Evolutionary conservation across 1,140 invertebrate species (phyloP), one percentile per base, ranked within the genome.

Genomic region (Bombus vancouverensis): DNA sequence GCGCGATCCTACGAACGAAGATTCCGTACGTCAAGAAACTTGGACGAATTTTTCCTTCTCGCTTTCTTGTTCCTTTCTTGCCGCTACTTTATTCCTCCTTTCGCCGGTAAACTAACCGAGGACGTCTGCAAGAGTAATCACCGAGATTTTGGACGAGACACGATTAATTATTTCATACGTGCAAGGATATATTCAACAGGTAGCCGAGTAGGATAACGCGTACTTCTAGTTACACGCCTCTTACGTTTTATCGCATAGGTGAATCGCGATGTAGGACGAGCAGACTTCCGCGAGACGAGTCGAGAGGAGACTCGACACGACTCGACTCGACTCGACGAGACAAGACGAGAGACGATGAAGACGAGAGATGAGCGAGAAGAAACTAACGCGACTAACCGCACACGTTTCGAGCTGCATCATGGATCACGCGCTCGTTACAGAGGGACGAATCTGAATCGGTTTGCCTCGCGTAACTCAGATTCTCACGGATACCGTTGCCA

Each of bases 401-500:
- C 32, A n/a, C 22, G 62, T 68, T 53, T 28, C 25, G 0, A 37
- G 25, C 57, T 18, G 74, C 34, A n/a, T 76, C 53, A 25, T 39
- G 81, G 72, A 76, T 82, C 53, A 47, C 8, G 75, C 10, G 66
- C 32, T 80, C 22, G 77, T 81, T 73, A 65, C 34, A n/a, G 3
- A n/a, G 32, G 32, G 65, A 37, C 79, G 81, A 87, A 87, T 79
- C 76, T 4, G 15, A 65, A 65, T 83, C 39, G n/a, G n/a, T 15
- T 13, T 32, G 37, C 65, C 68, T 10, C 68, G 68, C 79, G 88
- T 88, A 89, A 89, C 86, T 83, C 87, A 79, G 88, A 88, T 86
- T 88, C 87, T 89, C 87, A 76, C 65, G 75, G 85, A 62, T 53
- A 57, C 78, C 34, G 59, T 44, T 62, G 73, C n/a, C 5, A 76